Percentiles rank a stretch among this genome's conserved stretches.
These are phyloP conservation scores for Napeogenes inachia DNA, from an alignment of 2,888 invertebrate genomes.

Conservation along the genomic window DNA sequence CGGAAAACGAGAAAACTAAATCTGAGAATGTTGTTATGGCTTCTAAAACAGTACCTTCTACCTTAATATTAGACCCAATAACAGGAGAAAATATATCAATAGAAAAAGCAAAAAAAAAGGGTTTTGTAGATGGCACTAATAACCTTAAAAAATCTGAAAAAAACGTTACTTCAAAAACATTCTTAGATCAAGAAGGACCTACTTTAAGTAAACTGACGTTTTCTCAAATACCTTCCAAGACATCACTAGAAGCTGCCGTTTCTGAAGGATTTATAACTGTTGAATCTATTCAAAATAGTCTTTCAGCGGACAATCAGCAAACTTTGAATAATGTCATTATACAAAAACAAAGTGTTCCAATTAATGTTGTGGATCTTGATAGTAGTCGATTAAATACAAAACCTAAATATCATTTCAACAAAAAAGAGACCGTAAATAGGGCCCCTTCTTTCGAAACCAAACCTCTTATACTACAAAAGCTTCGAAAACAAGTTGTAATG, in stretches of 20 bases:
- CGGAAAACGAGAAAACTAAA: slow-evolving; percentile 37
- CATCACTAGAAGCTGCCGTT: slow-evolving; percentile 78
- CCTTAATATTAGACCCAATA: slow-evolving; percentile 76
- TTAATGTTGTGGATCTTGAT: slow-evolving; percentile 77
- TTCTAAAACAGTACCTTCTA: slow-evolving; percentile 11
- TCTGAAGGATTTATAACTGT: slow-evolving; percentile 75
- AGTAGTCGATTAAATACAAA: slow-evolving; percentile 77
- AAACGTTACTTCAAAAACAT: background rate
- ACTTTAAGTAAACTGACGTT: slow-evolving; percentile 41
- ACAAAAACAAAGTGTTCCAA: slow-evolving; percentile 40
- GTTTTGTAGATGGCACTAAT: slow-evolving; percentile 50
- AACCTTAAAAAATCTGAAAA: background rate
- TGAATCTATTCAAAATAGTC: slow-evolving; percentile 69
- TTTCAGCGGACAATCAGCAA: slow-evolving; percentile 57
- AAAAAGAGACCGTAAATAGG: slow-evolving; percentile 64
- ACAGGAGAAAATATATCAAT: slow-evolving; percentile 85
- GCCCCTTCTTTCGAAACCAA: slow-evolving; percentile 81
- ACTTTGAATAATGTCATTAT: slow-evolving; percentile 37
- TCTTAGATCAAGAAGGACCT: slow-evolving; percentile 22
- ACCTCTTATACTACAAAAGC: slow-evolving; percentile 85
- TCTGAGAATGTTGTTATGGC: slow-evolving; percentile 9
- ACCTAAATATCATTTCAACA: slow-evolving; percentile 82
- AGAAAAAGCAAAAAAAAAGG: slow-evolving; percentile 79
- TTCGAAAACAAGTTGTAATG: slow-evolving; percentile 85
- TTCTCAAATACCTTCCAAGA: slow-evolving; percentile 62